Evolutionary conservation across 2,888 invertebrate genomes (phyloP).

Genomic region (Palloptera scutellata): DNA sequence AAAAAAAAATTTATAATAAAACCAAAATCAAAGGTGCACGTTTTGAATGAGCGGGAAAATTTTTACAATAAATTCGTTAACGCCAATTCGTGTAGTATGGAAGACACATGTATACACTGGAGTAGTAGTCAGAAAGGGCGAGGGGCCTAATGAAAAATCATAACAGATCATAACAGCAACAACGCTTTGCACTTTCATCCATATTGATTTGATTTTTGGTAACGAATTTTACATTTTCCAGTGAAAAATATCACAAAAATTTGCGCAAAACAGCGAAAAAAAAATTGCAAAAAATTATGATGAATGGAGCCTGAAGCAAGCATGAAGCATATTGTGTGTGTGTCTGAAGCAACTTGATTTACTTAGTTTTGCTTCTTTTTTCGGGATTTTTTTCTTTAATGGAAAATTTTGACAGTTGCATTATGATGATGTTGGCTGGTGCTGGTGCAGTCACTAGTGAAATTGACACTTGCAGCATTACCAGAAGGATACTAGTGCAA

Average conservation of each 20-base stretch:
- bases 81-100: constrained; percentile 23
- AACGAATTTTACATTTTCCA: constrained; percentile 6
- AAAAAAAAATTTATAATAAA: too few species aligned
- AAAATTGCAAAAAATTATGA: constrained; percentile 7
- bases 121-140: not conserved
- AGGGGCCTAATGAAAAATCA: not conserved
- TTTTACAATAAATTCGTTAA: constrained; percentile 46
- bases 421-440: too few species aligned
- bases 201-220: constrained; percentile 22
- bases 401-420: too few species aligned
- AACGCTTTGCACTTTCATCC: constrained; percentile 27
- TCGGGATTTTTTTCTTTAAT: too few species aligned
- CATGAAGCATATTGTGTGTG: constrained; percentile 12
- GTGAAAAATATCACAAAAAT: not conserved
- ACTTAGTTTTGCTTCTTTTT: too few species aligned
- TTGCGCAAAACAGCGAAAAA: not conserved
- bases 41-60: constrained; percentile 39
- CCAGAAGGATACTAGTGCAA: too few species aligned
- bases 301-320: constrained; percentile 15
- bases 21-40: constrained; percentile 41
- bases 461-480: too few species aligned
- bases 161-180: constrained; percentile 6
- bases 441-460: too few species aligned
- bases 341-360: not conserved
- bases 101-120: constrained; percentile 4